Base-by-base conservation (phyloP, 1,140 invertebrate species). In the Asobara japonica region DNA sequence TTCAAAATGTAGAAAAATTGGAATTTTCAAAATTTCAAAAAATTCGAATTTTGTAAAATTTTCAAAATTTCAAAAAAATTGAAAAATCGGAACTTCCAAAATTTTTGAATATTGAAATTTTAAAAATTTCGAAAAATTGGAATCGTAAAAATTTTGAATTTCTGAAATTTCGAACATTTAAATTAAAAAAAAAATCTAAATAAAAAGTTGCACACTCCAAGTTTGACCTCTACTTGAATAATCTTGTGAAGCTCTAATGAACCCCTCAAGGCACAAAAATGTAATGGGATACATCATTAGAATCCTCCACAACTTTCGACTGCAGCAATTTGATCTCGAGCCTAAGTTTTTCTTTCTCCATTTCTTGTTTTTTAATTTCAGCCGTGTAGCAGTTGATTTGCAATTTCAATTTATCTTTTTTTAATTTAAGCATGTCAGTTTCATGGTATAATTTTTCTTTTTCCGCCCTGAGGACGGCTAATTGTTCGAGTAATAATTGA, bases 341-440 rank as follows among this genome's bases (percentile, higher is more conserved):
- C 11, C 81, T 76, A 0, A 86, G 69, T 48, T 87, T 87, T 66
- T 87, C 84, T 18, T 83, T 86, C 29, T 87, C 85, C 77, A 86
- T 79, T 64, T 86, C 84, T 30, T 86, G 83, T 36, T 86, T 86
- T 16, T 74, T 76, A 38, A 85, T 78, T 62, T 86, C 83, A 22
- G 81, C 84, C 0, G 82, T 76, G 41, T 81, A 86, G 74, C 83
- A 86, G 71, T 77, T 78, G 11, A 83, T 83, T 30, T 83, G 82
- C 27, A 83, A 45, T 61, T 80, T 82, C 11, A 84, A 68, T 27
- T 84, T 84, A 48, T 83, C 78, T 56, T 84, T 84, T 22, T 83
- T 86, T 18, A 87, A 71, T 41, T 87, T 87, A 0, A 87, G 60
- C 74, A 86, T 79, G 64, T 86, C 84, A 27, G 85, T 87, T 69